Conservation (phyloP, 2,888 invertebrate species). For the Eupithecia subfuscata region DNA sequence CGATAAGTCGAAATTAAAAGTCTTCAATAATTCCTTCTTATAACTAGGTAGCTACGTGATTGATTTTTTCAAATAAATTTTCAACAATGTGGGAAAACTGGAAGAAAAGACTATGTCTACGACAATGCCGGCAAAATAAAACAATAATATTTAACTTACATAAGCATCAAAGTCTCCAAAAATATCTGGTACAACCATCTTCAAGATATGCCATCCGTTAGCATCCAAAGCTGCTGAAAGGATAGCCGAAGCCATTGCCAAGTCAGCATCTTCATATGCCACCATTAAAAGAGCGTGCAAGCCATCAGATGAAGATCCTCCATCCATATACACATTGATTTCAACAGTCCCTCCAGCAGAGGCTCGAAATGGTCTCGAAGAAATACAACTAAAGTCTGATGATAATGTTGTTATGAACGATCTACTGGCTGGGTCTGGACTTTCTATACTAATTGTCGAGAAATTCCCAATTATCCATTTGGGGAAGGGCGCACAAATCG, state of each 20-base stretch:
- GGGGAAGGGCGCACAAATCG: conserved; percentile 29
- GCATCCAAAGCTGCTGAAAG: background rate
- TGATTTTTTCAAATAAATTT: no score
- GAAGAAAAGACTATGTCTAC: background rate
- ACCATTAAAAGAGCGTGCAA: background rate
- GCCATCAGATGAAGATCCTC: background rate
- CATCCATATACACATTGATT: conserved; percentile 6
- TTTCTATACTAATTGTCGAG: conserved; percentile 20
- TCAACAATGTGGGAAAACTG: background rate
- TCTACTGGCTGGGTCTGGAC: conserved; percentile 24
- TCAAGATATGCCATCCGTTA: conserved; percentile 1
- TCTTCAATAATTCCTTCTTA: background rate
- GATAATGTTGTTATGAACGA: conserved; percentile 33
- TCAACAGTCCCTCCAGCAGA: conserved; percentile 25
- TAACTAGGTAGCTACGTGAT: no score
- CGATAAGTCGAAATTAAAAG: background rate
- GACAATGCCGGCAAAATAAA: background rate
- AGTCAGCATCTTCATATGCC: background rate
- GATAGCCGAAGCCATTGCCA: background rate
- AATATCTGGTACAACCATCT: background rate
- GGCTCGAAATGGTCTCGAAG: conserved; percentile 32
- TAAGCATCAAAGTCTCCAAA: background rate
- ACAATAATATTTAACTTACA: background rate
- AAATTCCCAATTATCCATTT: conserved; percentile 38
- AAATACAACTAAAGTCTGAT: conserved; percentile 33